Conservation (phyloP, 92 coral and sea anemone species). For the Epizoanthus stellaris region DNA sequence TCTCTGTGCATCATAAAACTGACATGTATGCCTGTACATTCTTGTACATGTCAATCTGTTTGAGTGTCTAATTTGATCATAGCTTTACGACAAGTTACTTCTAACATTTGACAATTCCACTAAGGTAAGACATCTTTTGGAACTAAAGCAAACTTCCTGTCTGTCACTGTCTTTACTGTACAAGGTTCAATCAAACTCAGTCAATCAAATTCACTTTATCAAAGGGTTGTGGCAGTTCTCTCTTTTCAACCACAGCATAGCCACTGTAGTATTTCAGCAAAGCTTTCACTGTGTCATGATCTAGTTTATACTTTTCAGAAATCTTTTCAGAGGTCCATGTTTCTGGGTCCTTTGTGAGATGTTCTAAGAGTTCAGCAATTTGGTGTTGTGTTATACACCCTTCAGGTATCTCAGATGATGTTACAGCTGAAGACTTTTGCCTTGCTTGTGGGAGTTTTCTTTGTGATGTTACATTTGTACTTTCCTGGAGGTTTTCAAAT, state of each 20-base stretch:
- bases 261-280: slow-evolving; percentile 83
- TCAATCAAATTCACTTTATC: slow-evolving; percentile 56
- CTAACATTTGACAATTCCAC: too few species aligned
- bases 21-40: too few species aligned
- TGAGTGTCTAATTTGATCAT: too few species aligned
- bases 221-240: slow-evolving; percentile 71
- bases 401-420: slow-evolving; percentile 41
- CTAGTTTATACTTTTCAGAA: slow-evolving; percentile 79
- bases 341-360: slow-evolving; percentile 66
- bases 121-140: too few species aligned
- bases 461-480: slow-evolving; percentile 11
- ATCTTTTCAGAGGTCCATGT: slow-evolving; percentile 82
- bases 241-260: slow-evolving; percentile 74
- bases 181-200: background rate
- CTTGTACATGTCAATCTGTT: too few species aligned
- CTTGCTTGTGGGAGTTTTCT: slow-evolving; percentile 61
- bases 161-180: too few species aligned
- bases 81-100: too few species aligned
- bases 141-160: too few species aligned
- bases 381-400: slow-evolving; percentile 70
- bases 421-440: slow-evolving; percentile 13
- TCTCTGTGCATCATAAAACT: too few species aligned
- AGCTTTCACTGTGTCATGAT: slow-evolving; percentile 64
- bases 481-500: background rate
- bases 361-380: slow-evolving; percentile 77